Base-by-base conservation (phyloP, 2,888 invertebrate genomes). In the Arctia plantaginis region DNA sequence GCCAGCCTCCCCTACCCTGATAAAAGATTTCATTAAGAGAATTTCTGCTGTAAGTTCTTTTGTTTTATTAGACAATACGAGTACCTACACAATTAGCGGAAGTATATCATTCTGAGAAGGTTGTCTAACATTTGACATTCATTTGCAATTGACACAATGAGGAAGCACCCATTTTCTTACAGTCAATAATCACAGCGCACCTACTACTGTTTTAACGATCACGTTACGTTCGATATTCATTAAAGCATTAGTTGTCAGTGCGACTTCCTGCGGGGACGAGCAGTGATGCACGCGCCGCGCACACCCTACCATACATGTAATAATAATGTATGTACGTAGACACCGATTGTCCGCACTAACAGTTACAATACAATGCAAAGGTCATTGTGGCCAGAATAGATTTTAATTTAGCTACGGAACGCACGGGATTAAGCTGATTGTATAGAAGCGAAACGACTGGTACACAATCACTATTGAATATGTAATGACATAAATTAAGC, bases 331-430 rank as follows among this genome's bases (percentile, higher is more conserved):
- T 51, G 33, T 47, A 81, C 78, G 75, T 62, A 65, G 20, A n/a
- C 15, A 70, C 73, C 76, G 80, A 82, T 77, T 82, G 85, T 81
- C 77, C 82, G 85, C 89, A 87, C 88, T 87, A 80, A 85, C 83
- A 30, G 80, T 84, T 78, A 92, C 92, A 93, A 92, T 93, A 89
- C 94, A 93, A 94, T 93, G 94, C 93, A 93, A 93, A 93, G 93
- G 92, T 94, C 92, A 93, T 93, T 93, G 93, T 92, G 86, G 85
- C 88, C 90, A 89, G 89, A 91, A 90, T 90, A 90, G 90, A 80
- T 87, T 86, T 86, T 89, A 89, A 91, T 90, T 91, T 82, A 89
- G 85, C 82, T 88, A 88, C 83, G 87, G 88, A 86, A 86, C 83
- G 85, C 81, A 83, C 86, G 85, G 86, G 83, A 88, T 90, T 86